Evolutionary conservation across 35 echinoderm and acorn worm genomes (phyloP), one percentile per base, ranked within the genome.

Genomic region (Apostichopus parvimensis): DNA sequence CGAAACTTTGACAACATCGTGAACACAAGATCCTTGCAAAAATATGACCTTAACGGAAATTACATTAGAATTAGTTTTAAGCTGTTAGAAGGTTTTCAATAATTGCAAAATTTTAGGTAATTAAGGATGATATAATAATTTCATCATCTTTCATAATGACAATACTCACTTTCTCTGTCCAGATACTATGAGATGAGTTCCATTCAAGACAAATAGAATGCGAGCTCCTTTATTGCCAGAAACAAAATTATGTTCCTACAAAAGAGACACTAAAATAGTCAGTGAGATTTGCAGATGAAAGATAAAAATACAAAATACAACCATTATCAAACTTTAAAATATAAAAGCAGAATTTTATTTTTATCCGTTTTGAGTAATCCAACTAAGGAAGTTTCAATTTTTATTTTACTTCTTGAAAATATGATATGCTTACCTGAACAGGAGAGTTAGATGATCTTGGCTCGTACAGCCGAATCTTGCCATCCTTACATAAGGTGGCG

Each of bases 401-500:
- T 61, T 61, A 0, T 61, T 1, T 11, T 61, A 9, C 8, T 61
- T 61, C 12, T 61, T 61, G 12, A 61, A 61, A 1, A 9, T 9
- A 61, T 9, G 58, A 8, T 45, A 54, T 25, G 7, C 56, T 57
- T 72, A 88, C 97, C 76, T 90, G 91, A 45, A 96, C 81, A 73
- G 97, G 97, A 71, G 85, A 79, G 57, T 20, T 90, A 13, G 94
- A 96, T 88, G 56, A 75, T 34, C 97, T 86, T 9, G 97, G 97
- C 28, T 99, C 93, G 83, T 99, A 99, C 20, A 99, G 89, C 45
- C 97, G 73, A 3, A 99, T 88, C 5, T 91, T 79, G 4, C 87
- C 89, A 90, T 99, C 97, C 80, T 99, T 99, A 62, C 93, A 94
- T 52, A 96, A 65, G 64, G 97, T 99, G 1, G 97, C 95, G 65